Evolutionary conservation across 1,140 invertebrate species (phyloP), one percentile per base, ranked within the genome.

Genomic region (Macrosteles quadrilineatus): DNA sequence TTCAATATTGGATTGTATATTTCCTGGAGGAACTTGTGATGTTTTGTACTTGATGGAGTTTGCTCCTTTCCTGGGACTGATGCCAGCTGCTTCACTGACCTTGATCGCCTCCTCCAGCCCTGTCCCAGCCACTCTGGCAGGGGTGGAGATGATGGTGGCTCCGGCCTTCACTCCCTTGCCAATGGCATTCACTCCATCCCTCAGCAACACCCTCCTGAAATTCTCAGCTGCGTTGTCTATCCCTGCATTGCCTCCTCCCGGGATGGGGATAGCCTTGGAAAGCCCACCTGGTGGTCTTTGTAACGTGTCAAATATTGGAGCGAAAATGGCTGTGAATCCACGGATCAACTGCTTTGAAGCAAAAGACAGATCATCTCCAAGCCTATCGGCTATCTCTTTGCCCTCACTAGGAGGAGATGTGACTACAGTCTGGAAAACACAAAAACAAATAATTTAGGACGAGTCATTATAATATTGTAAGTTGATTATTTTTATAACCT

Each of bases 361-460:
- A 19, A 50, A 50, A 50, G 47, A 50, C 2, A 50, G 47, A 21
- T 50, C 47, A 19, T 50, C 47, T 6, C 47, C 47, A 4, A 50
- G 47, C n/a, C 47, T 50, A 19, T 50, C 47, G 4, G 47, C 47
- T 17, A 50, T 50, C 47, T 50, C 47, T n/a, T 50, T 50, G 6
- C 47, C 47, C n/a, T 50, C 47, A 19, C 47, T 50, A 4, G 47
- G 47, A 21, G 14, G 14, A 3, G 47, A 21, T 4, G 47, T 4
- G 4, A 50, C 47, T n/a, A 50, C 4, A 6, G 32, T 6, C 32
- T 36, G 32, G 14, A 36, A 36, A 36, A 14, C 32, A 36, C 32
- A n/a, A n/a, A n/a, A n/a, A n/a, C n/a, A n/a, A n/a, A n/a, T n/a
- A n/a, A n/a, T n/a, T n/a, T n/a, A n/a, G n/a, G n/a, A n/a, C n/a